Conservation (phyloP, 2,797 vertebrate genomes). For the Dryobates pubescens region DNA sequence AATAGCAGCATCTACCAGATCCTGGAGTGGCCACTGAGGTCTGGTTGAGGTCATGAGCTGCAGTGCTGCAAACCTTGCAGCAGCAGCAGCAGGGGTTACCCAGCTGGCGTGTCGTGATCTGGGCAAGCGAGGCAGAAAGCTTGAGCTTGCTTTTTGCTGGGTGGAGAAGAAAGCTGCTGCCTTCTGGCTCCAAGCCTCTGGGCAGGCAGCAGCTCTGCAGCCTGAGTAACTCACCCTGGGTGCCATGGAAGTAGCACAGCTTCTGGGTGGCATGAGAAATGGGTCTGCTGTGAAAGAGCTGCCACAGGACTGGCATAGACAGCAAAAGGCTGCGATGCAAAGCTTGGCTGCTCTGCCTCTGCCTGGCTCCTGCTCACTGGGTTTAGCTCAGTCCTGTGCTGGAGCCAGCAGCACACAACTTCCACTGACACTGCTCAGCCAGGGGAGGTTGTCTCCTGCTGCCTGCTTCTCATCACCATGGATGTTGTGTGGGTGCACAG, state of each 20-base stretch:
- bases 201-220: background rate
- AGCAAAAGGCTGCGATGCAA: background rate
- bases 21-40: background rate
- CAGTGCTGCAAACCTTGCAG: background rate
- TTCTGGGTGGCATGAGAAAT: background rate
- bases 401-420: background rate
- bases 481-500: rapidly evolving
- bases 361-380: background rate
- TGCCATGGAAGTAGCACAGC: rapidly evolving
- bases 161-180: background rate
- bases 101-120: rapidly evolving
- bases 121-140: background rate
- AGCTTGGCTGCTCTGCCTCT: background rate
- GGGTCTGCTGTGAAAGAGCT: rapidly evolving
- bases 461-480: background rate
- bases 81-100: background rate
- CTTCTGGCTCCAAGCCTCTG: background rate
- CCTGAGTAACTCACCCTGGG: background rate
- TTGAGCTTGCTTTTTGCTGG: background rate
- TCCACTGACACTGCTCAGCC: rapidly evolving
- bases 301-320: no score
- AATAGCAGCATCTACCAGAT: background rate
- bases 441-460: background rate
- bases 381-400: background rate
- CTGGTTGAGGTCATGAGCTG: background rate